phyloP scores from a whole-genome alignment of 2,797 vertebrate genomes.

The Spea hammondii region DNA sequence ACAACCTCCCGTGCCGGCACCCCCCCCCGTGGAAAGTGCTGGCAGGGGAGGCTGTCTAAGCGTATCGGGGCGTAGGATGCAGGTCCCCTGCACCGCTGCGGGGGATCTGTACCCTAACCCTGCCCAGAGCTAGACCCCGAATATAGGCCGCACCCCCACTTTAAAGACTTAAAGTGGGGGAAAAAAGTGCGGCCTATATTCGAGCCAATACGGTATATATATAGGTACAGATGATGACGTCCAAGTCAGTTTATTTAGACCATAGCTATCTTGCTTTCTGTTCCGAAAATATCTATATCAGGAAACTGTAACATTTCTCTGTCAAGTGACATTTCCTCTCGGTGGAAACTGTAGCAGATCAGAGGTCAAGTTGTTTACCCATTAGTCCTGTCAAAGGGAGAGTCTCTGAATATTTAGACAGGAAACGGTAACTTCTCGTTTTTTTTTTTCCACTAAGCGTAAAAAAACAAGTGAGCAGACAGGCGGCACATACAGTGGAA shows the following conservation, averaged over 20 bases:
- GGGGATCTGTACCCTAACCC: too few relatives aligned
- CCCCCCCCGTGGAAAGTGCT: too few relatives aligned
- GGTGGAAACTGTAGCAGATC: slow-evolving; percentile 32
- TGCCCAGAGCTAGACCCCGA: too few relatives aligned
- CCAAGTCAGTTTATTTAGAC: neutral
- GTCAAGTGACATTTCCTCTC: slow-evolving; percentile 38
- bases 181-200: too few relatives aligned
- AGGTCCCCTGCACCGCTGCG: too few relatives aligned
- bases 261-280: neutral
- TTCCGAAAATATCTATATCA: slow-evolving; percentile 7
- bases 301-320: slow-evolving; percentile 35
- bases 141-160: too few relatives aligned
- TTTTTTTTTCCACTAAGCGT: neutral
- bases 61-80: too few relatives aligned
- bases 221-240: neutral
- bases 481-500: slow-evolving; percentile 10
- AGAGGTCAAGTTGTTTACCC: slow-evolving; percentile 39
- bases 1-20: too few relatives aligned
- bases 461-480: slow-evolving; percentile 25
- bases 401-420: slow-evolving; percentile 24
- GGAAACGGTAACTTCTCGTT: slow-evolving; percentile 12
- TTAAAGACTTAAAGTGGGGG: too few relatives aligned
- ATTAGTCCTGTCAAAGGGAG: slow-evolving; percentile 31
- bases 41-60: too few relatives aligned
- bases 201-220: too few relatives aligned